These are phyloP conservation scores for Chrysomallon squamiferum DNA, from an alignment of 1,140 invertebrate species.

Conservation along the genomic window DNA sequence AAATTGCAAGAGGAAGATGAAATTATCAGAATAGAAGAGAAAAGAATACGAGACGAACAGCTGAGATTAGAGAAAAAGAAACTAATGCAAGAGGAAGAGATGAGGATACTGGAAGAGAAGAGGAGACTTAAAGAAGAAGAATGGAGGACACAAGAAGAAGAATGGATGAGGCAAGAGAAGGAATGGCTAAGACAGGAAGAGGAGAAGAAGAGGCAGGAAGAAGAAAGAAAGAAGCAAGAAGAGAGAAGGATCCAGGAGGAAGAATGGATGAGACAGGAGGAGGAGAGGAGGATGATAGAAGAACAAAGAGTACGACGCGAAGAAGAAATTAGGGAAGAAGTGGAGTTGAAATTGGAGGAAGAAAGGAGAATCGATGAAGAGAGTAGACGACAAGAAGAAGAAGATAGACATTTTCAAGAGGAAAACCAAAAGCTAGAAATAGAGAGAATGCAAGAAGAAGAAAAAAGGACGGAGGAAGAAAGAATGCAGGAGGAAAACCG, in stretches of 20 bases:
- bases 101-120: neutral
- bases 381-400: no score
- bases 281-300: neutral
- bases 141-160: no score
- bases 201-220: no score
- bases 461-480: no score
- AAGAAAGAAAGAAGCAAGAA: neutral
- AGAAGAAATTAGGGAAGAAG: no score
- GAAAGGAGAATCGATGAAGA: no score
- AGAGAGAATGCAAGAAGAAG: no score
- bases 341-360: no score
- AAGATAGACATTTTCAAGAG: no score
- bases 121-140: neutral
- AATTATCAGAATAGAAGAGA: neutral
- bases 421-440: no score
- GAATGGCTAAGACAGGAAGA: no score
- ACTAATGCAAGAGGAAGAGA: neutral
- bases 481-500: no score
- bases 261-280: neutral
- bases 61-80: neutral
- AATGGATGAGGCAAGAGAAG: neutral
- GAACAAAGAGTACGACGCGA: neutral
- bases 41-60: neutral
- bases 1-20: neutral
- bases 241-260: neutral